These are phyloP conservation scores for Endomychus coccineus DNA, from an alignment of 2,888 invertebrate species.

Conservation along the genomic window DNA sequence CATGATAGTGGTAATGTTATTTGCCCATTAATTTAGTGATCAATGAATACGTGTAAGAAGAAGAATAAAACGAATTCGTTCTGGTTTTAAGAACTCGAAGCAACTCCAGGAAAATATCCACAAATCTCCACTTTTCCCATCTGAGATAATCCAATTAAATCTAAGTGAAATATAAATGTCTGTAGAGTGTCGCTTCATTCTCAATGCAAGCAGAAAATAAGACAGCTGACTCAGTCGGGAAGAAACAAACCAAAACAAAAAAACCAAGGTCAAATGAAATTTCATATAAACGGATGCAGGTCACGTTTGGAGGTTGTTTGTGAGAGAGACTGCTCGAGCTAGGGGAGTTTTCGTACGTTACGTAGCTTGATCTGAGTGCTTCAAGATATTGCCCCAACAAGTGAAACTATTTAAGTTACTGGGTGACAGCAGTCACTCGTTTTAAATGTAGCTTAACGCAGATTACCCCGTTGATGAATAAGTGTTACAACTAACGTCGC, in stretches of 20 bases:
- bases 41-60: too few relatives aligned
- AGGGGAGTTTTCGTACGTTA: conserved; percentile 20
- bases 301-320: conserved; percentile 32
- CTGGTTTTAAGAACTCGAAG: conserved; percentile 22
- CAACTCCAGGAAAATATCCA: conserved; percentile 26
- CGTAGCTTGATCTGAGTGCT: conserved; percentile 27
- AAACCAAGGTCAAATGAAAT: conserved; percentile 30
- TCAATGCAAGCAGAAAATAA: conserved; percentile 27
- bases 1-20: too few relatives aligned
- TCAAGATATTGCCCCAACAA: conserved; percentile 19
- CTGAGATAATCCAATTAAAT: conserved; percentile 34
- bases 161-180: conserved; percentile 36
- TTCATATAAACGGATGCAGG: conserved; percentile 29
- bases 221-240: conserved; percentile 24
- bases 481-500: too few relatives aligned
- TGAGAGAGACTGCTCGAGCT: neutral
- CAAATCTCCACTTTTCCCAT: conserved; percentile 34
- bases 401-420: too few relatives aligned
- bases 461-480: too few relatives aligned
- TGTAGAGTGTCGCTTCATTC: conserved; percentile 29
- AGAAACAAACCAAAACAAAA: conserved; percentile 27
- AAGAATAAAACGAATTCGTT: too few relatives aligned
- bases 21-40: too few relatives aligned
- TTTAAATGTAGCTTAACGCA: too few relatives aligned
- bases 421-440: too few relatives aligned